Percentiles rank a stretch among this genome's conserved stretches.
These are phyloP conservation scores for Glandiceps talaboti DNA, from an alignment of 53 echinoderm and acorn worm genomes.

Conservation along the genomic window DNA sequence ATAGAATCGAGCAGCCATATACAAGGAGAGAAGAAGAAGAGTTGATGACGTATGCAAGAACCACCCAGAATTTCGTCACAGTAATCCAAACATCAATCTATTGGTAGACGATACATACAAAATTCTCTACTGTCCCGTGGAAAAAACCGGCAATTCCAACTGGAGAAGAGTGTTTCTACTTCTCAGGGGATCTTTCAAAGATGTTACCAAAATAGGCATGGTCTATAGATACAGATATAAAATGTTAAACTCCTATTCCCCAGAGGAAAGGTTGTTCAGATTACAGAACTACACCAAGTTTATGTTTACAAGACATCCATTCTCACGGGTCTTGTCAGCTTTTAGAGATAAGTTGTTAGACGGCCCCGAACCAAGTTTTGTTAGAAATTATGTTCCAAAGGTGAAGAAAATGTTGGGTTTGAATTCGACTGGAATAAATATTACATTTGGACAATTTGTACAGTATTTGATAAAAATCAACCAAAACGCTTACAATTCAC, in stretches of 20 bases:
- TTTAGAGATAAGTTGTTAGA: neutral
- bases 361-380: neutral
- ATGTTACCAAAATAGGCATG: neutral
- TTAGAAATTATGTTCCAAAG: neutral
- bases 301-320: neutral
- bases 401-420: no score
- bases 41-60: neutral
- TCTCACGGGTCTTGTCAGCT: neutral
- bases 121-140: neutral
- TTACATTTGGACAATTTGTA: neutral
- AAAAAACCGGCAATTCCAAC: neutral
- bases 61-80: neutral
- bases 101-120: neutral
- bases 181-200: neutral
- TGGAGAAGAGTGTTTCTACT: neutral
- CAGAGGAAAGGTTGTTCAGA: neutral
- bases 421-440: neutral
- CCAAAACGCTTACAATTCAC: neutral
- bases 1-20: neutral
- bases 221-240: neutral
- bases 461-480: neutral
- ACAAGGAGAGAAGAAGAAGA: neutral
- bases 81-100: neutral
- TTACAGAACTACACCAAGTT: neutral
- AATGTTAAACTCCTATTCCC: neutral